Evolutionary conservation across 1,140 invertebrate genomes (phyloP).

Genomic region (Cydia amplana): DNA sequence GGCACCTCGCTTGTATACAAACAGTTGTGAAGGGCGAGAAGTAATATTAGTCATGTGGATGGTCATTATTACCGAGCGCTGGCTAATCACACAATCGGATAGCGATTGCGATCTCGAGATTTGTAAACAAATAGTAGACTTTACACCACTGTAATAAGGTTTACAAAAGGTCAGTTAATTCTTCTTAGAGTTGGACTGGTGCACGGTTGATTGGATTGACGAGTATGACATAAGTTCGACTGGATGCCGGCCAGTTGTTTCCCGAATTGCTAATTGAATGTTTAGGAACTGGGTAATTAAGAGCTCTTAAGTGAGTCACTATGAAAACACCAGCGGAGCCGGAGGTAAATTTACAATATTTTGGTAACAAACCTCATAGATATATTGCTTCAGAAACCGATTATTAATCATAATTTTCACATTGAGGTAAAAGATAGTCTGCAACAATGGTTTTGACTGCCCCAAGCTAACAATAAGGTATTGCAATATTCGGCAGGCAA

Average conservation of each 20-base stretch:
- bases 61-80: not conserved
- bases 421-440: not conserved
- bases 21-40: not conserved
- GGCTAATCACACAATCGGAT: too few species aligned
- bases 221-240: not conserved
- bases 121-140: too few species aligned
- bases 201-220: not conserved
- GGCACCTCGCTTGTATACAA: slow-evolving; percentile 3
- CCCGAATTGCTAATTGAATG: slow-evolving; percentile 18
- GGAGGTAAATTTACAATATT: slow-evolving; percentile 1
- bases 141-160: too few species aligned
- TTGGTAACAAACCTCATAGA: not conserved
- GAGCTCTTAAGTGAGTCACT: slow-evolving; percentile 27
- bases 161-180: not conserved
- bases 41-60: not conserved
- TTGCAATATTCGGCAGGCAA: not conserved
- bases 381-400: not conserved
- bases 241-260: slow-evolving; percentile 26
- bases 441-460: not conserved
- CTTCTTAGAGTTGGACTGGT: not conserved
- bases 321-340: slow-evolving; percentile 9
- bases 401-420: not conserved
- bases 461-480: not conserved
- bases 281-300: slow-evolving; percentile 14
- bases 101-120: not conserved